Evolutionary conservation across 1,140 invertebrate genomes (phyloP), one percentile per base, ranked within the genome.

Genomic region (Heliconius hewitsoni): DNA sequence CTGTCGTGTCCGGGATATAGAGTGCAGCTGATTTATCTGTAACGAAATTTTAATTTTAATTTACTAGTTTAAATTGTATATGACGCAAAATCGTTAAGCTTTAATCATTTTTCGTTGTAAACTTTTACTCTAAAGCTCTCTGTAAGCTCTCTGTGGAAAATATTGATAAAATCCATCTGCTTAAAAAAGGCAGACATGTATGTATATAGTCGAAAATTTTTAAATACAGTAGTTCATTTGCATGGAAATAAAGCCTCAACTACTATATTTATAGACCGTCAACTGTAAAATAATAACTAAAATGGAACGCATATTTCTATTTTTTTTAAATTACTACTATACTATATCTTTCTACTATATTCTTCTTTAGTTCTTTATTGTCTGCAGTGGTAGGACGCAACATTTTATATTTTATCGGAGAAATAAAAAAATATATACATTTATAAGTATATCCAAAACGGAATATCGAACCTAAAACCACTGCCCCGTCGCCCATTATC

Each of bases 341-440:
- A 23, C 23, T 23, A 23, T 11, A 46, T 46, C 3, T 13, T 46
- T 46, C 42, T 46, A 4, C 3, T 13, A 34, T 3, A 34, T 34
- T 34, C 30, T 34, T 34, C 30, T 34, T 34, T 34, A 34, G 3
- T 46, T 46, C 42, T 46, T 16, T 46, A 46, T 16, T 46, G 11
- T 46, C 13, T 46, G 3, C 5, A 8, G 34, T 37, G 34, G 11
- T 13, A 46, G 0, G 0, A 46, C 13, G 11, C 42, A 46, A 46
- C 6, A n/a, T 0, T 2, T 55, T n/a, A n/a, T n/a, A 8, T 0
- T n/a, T 55, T 55, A n/a, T 0, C 42, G 8, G 1, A 55, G 1
- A 5, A 19, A 55, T 19, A 55, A 19, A 55, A 6, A 55, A 8
- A 6, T 3, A 16, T 4, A 52, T 52, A 52, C 4, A 19, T 19